A percentile compares a stretch with the other conserved stretches of the same genome.
These are phyloP conservation scores for Pelusios castaneus DNA, from an alignment of 2,113 vertebrate genomes.

Conservation along the genomic window DNA sequence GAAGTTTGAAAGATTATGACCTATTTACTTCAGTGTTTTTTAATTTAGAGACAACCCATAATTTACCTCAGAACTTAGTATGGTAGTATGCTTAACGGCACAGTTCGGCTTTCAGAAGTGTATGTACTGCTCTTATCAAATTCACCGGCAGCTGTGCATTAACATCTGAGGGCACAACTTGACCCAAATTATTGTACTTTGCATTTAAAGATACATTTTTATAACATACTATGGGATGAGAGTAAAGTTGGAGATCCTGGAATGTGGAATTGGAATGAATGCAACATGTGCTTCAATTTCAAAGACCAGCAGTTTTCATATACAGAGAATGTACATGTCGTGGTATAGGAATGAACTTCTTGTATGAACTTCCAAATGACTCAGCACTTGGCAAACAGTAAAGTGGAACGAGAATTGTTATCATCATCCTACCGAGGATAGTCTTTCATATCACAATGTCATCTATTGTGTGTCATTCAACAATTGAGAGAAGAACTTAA, in stretches of 20 bases:
- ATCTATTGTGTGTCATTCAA: slow-evolving; percentile 23
- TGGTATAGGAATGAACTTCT: slow-evolving; percentile 45
- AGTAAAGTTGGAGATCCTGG: too few relatives aligned
- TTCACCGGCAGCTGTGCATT: background rate
- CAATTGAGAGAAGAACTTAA: background rate
- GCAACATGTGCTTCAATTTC: slow-evolving; percentile 52
- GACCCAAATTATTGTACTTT: background rate
- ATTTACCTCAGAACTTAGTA: background rate
- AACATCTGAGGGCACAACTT: background rate
- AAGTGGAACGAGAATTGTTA: slow-evolving; percentile 47
- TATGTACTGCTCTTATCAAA: background rate
- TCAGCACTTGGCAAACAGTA: slow-evolving; percentile 33
- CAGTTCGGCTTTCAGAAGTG: background rate
- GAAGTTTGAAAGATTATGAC: background rate
- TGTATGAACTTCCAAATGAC: slow-evolving; percentile 61
- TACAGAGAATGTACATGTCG: slow-evolving; percentile 43
- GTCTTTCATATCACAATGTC: slow-evolving; percentile 58
- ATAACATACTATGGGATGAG: background rate
- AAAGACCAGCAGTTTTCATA: slow-evolving; percentile 39
- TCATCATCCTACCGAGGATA: slow-evolving; percentile 48
- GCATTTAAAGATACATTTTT: background rate
- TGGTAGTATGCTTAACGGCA: background rate
- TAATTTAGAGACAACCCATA: background rate
- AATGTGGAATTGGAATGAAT: background rate
- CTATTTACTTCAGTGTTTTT: background rate